Conservation (phyloP, 2,797 vertebrate species). For the Parambassis ranga region DNA sequence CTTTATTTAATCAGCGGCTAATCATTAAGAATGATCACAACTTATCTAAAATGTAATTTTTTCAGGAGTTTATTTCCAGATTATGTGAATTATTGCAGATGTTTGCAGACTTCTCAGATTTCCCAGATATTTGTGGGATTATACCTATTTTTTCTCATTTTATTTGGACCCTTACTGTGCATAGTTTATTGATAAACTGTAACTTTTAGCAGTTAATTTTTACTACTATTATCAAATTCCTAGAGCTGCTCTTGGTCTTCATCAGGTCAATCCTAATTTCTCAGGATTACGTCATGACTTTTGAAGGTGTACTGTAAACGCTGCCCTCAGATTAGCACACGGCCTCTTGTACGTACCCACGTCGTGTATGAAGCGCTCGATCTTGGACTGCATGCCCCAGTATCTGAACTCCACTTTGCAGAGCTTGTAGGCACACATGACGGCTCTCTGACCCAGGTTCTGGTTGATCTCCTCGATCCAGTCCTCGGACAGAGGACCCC, state of each 20-base stretch:
- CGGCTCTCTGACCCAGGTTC: slow-evolving; percentile 76
- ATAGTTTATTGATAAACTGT: no score
- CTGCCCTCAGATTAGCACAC: background rate
- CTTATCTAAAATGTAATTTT: no score
- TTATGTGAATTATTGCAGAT: no score
- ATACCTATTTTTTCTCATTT: no score
- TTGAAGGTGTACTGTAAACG: background rate
- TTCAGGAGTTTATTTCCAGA: no score
- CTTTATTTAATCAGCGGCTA: slow-evolving; percentile 42
- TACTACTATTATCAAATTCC: no score
- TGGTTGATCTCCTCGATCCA: slow-evolving; percentile 92
- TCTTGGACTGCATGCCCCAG: slow-evolving; percentile 99
- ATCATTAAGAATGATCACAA: slow-evolving; percentile 47
- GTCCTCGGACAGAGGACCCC: slow-evolving; percentile 91
- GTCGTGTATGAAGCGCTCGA: slow-evolving; percentile 97
- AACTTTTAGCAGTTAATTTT: no score
- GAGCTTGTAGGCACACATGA: slow-evolving; percentile 99
- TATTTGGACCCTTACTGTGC: no score
- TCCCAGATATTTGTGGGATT: no score
- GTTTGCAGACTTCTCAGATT: no score
- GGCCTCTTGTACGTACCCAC: slow-evolving; percentile 53
- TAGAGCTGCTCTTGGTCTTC: no score
- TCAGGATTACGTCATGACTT: background rate
- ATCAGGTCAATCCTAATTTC: no score
- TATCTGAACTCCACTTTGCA: slow-evolving; percentile 99